A percentile compares a stretch with the other conserved stretches of the same genome.
Evolutionary conservation across 2,113 vertebrate species (phyloP).

Genomic region (Poeciliopsis occidentalis): DNA sequence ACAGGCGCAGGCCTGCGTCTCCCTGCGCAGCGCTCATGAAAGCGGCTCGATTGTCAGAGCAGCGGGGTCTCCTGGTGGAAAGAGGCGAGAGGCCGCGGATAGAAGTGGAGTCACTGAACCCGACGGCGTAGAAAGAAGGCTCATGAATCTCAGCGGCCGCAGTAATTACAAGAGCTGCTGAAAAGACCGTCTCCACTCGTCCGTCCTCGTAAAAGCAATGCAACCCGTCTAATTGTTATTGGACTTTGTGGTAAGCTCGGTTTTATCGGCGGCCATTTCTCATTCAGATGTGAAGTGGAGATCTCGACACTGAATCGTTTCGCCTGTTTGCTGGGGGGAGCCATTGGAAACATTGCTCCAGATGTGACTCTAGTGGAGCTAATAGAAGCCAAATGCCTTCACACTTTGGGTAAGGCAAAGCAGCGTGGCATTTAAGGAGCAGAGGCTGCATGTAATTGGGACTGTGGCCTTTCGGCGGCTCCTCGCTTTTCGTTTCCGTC

Average conservation of each 20-base stretch:
- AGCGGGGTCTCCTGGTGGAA: slow-evolving; percentile 62
- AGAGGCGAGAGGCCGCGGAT: slow-evolving; percentile 38
- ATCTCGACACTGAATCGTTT: slow-evolving; percentile 18
- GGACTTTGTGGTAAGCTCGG: slow-evolving; percentile 25
- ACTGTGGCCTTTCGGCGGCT: slow-evolving; percentile 72
- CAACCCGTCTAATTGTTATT: slow-evolving; percentile 40
- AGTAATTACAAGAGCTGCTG: slow-evolving; percentile 61
- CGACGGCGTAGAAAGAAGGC: slow-evolving; percentile 18
- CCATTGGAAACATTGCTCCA: slow-evolving; percentile 58
- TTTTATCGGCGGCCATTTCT: slow-evolving; percentile 19
- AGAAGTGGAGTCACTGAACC: slow-evolving; percentile 46
- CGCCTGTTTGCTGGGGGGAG: slow-evolving; percentile 37
- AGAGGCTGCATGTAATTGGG: slow-evolving; percentile 72
- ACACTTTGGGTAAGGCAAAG: slow-evolving; percentile 75
- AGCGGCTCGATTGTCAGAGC: slow-evolving; percentile 61
- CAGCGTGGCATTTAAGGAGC: slow-evolving; percentile 79
- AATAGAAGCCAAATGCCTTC: slow-evolving; percentile 72
- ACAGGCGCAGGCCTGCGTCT: slow-evolving; percentile 50
- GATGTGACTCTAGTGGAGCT: slow-evolving; percentile 63
- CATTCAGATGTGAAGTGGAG: slow-evolving; percentile 23
- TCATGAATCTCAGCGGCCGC: slow-evolving; percentile 58
- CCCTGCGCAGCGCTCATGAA: slow-evolving; percentile 57
- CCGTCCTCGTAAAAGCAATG: slow-evolving; percentile 36
- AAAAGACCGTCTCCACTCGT: slow-evolving; percentile 36
- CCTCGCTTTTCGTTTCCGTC: slow-evolving; percentile 56